These are phyloP conservation scores for Lypha dubia DNA, from an alignment of 2,888 invertebrate species.

Conservation along the genomic window DNA sequence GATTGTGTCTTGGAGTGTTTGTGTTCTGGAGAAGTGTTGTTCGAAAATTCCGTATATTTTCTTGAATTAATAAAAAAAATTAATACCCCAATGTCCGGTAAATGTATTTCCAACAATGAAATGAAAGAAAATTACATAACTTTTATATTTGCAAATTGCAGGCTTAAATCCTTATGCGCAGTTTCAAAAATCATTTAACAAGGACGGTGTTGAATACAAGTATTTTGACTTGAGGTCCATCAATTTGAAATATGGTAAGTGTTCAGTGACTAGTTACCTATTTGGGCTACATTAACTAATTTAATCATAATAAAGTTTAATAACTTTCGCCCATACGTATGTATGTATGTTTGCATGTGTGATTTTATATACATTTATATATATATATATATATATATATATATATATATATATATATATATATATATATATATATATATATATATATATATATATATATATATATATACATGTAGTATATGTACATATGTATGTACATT, in stretches of 20 bases:
- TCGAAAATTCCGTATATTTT: background rate
- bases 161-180: conserved; percentile 81
- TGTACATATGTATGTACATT: no score
- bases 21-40: background rate
- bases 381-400: background rate
- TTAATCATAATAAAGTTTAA: background rate
- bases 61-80: conserved; percentile 9
- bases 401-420: background rate
- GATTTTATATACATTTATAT: background rate
- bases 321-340: background rate
- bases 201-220: conserved; percentile 84
- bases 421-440: background rate
- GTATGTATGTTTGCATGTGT: background rate
- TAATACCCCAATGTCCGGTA: conserved; percentile 76
- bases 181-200: conserved; percentile 80
- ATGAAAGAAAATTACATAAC: conserved; percentile 72
- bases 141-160: conserved; percentile 60
- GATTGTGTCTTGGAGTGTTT: background rate
- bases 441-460: background rate
- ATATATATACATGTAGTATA: no score
- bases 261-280: background rate
- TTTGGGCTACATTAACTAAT: background rate
- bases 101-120: conserved; percentile 57
- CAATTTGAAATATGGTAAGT: conserved; percentile 91
- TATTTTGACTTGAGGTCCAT: conserved; percentile 92